phyloP scores from a whole-genome alignment of 2,888 invertebrate genomes.

The Mythimna loreyi region DNA sequence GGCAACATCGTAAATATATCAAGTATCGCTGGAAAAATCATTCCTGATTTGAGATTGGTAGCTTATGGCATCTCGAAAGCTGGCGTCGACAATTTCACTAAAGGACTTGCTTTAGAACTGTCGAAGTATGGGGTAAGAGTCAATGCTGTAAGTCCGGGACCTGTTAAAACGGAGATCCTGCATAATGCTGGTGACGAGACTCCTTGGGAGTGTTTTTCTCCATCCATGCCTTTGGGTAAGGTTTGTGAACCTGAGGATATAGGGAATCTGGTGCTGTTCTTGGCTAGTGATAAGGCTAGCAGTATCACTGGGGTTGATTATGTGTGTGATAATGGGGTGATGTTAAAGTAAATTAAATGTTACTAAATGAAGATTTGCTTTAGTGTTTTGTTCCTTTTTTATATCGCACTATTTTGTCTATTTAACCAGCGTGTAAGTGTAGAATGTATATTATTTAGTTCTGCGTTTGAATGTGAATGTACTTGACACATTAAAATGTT shows the following conservation, averaged over 20 bases:
- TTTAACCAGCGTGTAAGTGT: too few relatives aligned
- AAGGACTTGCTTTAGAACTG: slow-evolving; percentile 90
- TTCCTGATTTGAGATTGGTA: slow-evolving; percentile 38
- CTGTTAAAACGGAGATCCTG: slow-evolving; percentile 67
- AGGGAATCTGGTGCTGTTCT: slow-evolving; percentile 66
- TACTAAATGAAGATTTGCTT: not conserved
- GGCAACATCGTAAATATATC: slow-evolving; percentile 75
- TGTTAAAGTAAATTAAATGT: slow-evolving; percentile 56
- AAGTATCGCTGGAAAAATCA: slow-evolving; percentile 60
- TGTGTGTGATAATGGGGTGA: slow-evolving; percentile 79
- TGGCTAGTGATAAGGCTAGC: slow-evolving; percentile 69
- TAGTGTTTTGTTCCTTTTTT: not conserved
- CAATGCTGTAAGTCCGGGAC: slow-evolving; percentile 67
- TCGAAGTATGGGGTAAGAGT: slow-evolving; percentile 67
- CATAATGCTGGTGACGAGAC: slow-evolving; percentile 90
- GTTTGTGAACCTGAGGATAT: slow-evolving; percentile 68
- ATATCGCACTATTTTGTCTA: too few relatives aligned
- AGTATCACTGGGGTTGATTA: slow-evolving; percentile 69
- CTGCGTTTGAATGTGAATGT: too few relatives aligned
- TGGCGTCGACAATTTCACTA: slow-evolving; percentile 95
- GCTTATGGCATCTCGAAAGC: slow-evolving; percentile 93
- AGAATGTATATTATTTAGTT: too few relatives aligned
- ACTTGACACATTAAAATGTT: too few relatives aligned
- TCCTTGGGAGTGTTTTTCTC: slow-evolving; percentile 54
- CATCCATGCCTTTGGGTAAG: slow-evolving; percentile 59